Percentiles rank a stretch among this genome's conserved stretches.
Evolutionary conservation across 2,797 vertebrate genomes (phyloP).

Genomic region (Oreochromis mossambicus): DNA sequence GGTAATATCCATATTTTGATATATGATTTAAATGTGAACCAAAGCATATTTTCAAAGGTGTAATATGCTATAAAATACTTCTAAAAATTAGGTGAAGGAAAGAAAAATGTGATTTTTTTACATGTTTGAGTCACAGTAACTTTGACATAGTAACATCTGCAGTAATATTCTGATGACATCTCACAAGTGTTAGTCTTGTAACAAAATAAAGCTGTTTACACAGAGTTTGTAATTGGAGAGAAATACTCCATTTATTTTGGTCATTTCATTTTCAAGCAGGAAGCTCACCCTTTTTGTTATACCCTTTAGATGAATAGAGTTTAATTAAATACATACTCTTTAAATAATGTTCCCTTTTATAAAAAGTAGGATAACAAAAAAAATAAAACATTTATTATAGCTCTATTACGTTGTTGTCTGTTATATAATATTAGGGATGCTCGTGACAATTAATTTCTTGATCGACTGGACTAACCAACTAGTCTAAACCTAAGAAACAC

Average conservation of each 20-base stretch:
- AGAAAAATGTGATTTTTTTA: too few relatives aligned
- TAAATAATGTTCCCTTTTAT: too few relatives aligned
- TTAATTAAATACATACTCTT: too few relatives aligned
- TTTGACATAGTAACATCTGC: background rate
- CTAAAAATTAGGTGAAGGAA: background rate
- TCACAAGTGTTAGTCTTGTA: fast-evolving
- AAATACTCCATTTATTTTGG: background rate
- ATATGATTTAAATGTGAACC: background rate
- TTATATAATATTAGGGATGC: too few relatives aligned
- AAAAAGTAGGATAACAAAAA: too few relatives aligned
- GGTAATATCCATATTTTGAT: background rate
- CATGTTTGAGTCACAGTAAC: background rate
- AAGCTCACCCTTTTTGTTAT: background rate
- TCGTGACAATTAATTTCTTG: too few relatives aligned
- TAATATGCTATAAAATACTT: background rate
- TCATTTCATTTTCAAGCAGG: background rate
- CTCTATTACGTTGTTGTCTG: too few relatives aligned
- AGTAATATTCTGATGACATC: background rate
- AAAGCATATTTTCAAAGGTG: background rate
- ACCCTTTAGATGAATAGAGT: too few relatives aligned
- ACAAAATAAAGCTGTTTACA: background rate
- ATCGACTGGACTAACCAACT: too few relatives aligned
- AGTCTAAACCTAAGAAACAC: too few relatives aligned
- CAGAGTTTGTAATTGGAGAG: background rate
- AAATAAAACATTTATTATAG: too few relatives aligned